A percentile compares a stretch with the other conserved stretches of the same genome.
These are phyloP conservation scores for Stenolophus ochropezus DNA, from an alignment of 2,888 invertebrate genomes.

Conservation along the genomic window DNA sequence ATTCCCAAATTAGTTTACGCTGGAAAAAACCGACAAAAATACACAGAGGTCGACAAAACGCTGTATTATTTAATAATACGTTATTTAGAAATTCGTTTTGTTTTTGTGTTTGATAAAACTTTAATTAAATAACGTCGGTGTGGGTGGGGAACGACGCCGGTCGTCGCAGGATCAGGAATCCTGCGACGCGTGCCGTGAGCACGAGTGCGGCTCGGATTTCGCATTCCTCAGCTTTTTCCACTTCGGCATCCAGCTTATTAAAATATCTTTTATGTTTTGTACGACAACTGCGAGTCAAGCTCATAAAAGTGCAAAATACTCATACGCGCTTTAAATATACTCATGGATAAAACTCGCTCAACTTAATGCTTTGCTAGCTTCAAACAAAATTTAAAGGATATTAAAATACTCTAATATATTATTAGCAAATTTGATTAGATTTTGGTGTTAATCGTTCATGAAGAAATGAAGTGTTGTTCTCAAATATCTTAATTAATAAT, in stretches of 20 bases:
- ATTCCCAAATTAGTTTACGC: constrained; percentile 30
- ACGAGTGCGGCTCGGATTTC: constrained; percentile 28
- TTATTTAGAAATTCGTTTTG: constrained; percentile 38
- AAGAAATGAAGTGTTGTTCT: no score
- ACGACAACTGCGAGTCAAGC: constrained; percentile 8
- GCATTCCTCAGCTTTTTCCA: constrained; percentile 49
- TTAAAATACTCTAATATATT: no score
- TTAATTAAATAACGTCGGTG: constrained; percentile 25
- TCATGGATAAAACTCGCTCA: no score
- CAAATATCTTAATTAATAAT: no score
- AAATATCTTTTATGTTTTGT: constrained; percentile 50
- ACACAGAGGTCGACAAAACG: constrained; percentile 10
- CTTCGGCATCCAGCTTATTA: constrained; percentile 52
- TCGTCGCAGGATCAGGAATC: background rate
- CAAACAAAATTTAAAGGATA: no score
- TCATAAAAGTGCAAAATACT: background rate
- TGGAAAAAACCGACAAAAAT: constrained; percentile 36
- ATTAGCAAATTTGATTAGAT: no score
- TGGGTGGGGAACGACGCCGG: background rate
- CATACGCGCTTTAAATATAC: background rate
- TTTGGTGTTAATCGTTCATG: no score
- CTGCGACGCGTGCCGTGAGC: background rate
- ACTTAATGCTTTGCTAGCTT: no score
- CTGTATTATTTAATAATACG: constrained; percentile 43
- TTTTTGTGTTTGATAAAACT: constrained; percentile 45